Evolutionary conservation across 2,888 invertebrate genomes (phyloP).

Genomic region (Sussaba pulchella): DNA sequence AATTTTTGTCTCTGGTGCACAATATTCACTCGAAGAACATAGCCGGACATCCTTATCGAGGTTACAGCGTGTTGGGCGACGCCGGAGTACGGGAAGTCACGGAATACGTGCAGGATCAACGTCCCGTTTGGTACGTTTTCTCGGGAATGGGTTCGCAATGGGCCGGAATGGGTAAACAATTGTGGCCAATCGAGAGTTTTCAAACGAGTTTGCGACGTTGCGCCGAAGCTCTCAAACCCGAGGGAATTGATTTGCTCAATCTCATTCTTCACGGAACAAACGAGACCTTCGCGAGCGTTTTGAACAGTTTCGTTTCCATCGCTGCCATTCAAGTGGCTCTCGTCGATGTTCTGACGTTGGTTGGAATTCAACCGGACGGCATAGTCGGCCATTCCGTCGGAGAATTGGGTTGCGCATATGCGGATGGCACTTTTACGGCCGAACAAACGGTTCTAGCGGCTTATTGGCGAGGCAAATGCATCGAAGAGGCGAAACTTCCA

Average conservation of each 20-base stretch:
- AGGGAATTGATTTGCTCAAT: slow-evolving; percentile 93
- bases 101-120: slow-evolving; percentile 86
- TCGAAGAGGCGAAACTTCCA: slow-evolving; percentile 90
- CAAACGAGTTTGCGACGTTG: slow-evolving; percentile 91
- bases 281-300: slow-evolving; percentile 92
- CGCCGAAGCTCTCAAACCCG: slow-evolving; percentile 91
- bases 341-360: slow-evolving; percentile 92
- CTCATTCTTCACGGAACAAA: slow-evolving; percentile 92
- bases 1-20: slow-evolving; percentile 91
- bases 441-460: slow-evolving; percentile 98
- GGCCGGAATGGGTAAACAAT: slow-evolving; percentile 96
- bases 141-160: slow-evolving; percentile 99
- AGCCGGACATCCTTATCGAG: slow-evolving; percentile 92
- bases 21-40: slow-evolving; percentile 90
- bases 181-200: slow-evolving; percentile 94
- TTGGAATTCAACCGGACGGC: slow-evolving; percentile 95
- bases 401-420: slow-evolving; percentile 97
- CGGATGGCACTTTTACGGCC: slow-evolving; percentile 96
- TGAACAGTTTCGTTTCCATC: slow-evolving; percentile 96
- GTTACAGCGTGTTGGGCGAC: slow-evolving; percentile 90
- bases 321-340: slow-evolving; percentile 98
- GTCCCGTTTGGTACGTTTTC: slow-evolving; percentile 97
- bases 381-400: slow-evolving; percentile 98
- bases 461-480: slow-evolving; percentile 95
- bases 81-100: slow-evolving; percentile 85